These are phyloP conservation scores for Lasiurus borealis DNA, from an alignment of 2,113 vertebrate genomes.

Conservation along the genomic window DNA sequence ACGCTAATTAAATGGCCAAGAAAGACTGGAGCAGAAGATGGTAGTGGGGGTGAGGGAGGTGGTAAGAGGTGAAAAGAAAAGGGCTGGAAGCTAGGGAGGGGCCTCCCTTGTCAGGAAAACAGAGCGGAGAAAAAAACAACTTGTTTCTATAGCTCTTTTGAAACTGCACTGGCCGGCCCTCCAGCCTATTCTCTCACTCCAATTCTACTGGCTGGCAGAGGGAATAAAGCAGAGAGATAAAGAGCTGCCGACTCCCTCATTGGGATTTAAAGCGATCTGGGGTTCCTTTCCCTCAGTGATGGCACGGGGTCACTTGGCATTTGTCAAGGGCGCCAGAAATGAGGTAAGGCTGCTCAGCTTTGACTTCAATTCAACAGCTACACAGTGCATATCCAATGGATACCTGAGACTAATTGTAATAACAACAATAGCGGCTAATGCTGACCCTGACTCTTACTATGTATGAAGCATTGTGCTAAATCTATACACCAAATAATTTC, in stretches of 20 bases:
- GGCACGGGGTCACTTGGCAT: conserved; percentile 38
- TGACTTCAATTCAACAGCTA: not conserved
- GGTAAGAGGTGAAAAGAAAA: conserved; percentile 63
- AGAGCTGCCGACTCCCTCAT: conserved; percentile 69
- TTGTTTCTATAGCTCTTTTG: conserved; percentile 75
- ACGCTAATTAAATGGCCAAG: conserved; percentile 80
- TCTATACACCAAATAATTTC: not conserved
- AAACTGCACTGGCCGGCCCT: not conserved
- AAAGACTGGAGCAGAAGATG: conserved; percentile 52
- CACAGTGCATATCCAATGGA: not conserved
- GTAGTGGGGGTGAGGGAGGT: conserved; percentile 5
- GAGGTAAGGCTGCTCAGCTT: not conserved
- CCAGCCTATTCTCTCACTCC: not conserved
- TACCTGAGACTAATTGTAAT: fast-evolving
- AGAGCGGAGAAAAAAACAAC: conserved; percentile 34
- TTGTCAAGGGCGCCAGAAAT: not conserved
- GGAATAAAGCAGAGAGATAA: conserved; percentile 58
- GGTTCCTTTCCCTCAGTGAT: not conserved
- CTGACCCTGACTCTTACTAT: not conserved
- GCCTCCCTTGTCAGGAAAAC: conserved; percentile 57
- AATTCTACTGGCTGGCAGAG: not conserved
- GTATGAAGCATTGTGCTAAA: not conserved
- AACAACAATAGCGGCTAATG: not conserved
- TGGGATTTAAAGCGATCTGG: conserved; percentile 70
- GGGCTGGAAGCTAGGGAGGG: conserved; percentile 14